These are phyloP conservation scores for Xestia rhomboidea DNA, from an alignment of 2,888 invertebrate genomes.

Conservation along the genomic window DNA sequence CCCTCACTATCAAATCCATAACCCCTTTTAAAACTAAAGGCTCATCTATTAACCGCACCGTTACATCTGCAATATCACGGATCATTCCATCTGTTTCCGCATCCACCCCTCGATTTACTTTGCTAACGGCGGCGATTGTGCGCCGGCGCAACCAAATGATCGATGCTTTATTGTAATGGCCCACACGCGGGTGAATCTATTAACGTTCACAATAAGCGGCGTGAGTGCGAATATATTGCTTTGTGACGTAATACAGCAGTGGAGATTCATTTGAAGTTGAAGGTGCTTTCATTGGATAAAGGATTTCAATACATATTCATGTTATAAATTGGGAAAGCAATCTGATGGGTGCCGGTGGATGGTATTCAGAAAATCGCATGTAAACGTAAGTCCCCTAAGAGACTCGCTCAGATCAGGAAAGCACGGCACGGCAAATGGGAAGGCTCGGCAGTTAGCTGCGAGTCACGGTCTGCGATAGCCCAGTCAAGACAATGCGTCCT, in stretches of 20 bases:
- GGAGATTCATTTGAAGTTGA: conserved; percentile 4
- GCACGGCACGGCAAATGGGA: background rate
- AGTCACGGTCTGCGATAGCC: background rate
- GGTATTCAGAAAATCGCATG: background rate
- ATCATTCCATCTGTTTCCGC: conserved; percentile 79
- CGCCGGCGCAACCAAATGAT: conserved; percentile 75
- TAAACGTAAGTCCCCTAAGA: background rate
- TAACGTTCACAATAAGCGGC: conserved; percentile 72
- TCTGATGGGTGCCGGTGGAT: background rate
- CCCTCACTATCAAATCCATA: background rate
- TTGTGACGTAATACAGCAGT: conserved; percentile 50
- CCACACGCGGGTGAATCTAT: conserved; percentile 81
- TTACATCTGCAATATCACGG: conserved; percentile 68
- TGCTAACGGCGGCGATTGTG: conserved; percentile 84
- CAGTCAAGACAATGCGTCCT: too few species aligned
- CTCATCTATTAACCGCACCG: conserved; percentile 62
- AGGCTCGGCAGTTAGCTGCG: background rate
- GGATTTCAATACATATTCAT: background rate
- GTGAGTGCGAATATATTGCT: conserved; percentile 72
- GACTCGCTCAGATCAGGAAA: background rate
- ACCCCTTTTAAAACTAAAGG: conserved; percentile 18
- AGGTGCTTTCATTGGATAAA: background rate
- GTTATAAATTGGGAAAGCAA: too few species aligned
- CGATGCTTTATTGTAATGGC: conserved; percentile 82
- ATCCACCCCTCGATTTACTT: conserved; percentile 85